These are phyloP conservation scores for Morpho deidamia DNA, from an alignment of 2,888 invertebrate species.

Conservation along the genomic window DNA sequence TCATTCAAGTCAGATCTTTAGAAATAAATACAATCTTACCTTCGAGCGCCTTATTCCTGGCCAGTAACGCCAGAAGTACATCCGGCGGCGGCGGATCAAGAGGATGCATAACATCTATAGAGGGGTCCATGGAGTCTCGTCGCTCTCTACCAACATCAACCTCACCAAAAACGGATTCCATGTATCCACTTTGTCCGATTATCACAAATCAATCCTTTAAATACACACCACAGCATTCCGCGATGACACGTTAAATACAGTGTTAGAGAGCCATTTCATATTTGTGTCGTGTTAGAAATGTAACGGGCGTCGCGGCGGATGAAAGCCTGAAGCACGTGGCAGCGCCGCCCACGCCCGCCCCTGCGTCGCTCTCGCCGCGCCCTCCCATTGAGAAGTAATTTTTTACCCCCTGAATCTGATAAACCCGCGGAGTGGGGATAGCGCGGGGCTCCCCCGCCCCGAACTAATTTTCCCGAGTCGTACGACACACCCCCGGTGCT, in stretches of 20 bases:
- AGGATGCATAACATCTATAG: conserved; percentile 58
- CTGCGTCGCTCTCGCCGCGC: conserved; percentile 50
- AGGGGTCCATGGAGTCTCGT: conserved; percentile 50
- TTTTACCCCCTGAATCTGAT: conserved; percentile 77
- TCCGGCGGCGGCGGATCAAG: conserved; percentile 86
- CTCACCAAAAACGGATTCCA: conserved; percentile 52
- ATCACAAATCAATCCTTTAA: conserved; percentile 40
- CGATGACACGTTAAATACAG: conserved; percentile 30
- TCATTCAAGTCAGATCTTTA: too few species aligned
- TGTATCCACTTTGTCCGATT: conserved; percentile 45
- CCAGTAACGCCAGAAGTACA: conserved; percentile 89
- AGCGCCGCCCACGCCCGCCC: conserved; percentile 70
- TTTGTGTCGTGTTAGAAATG: conserved; percentile 43
- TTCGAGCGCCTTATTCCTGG: conserved; percentile 93
- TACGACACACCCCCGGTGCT: conserved; percentile 76
- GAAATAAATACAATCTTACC: conserved; percentile 75
- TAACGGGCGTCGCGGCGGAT: conserved; percentile 49
- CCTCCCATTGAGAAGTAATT: conserved; percentile 77
- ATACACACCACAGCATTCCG: conserved; percentile 45
- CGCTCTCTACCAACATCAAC: conserved; percentile 47
- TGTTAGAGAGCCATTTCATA: conserved; percentile 43
- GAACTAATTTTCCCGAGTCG: conserved; percentile 77
- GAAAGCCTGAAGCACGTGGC: conserved; percentile 62
- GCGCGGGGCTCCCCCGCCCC: conserved; percentile 73
- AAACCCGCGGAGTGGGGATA: conserved; percentile 57